Conservation (phyloP, 2,113 vertebrate genomes). For the Australoheros scitulus region DNA sequence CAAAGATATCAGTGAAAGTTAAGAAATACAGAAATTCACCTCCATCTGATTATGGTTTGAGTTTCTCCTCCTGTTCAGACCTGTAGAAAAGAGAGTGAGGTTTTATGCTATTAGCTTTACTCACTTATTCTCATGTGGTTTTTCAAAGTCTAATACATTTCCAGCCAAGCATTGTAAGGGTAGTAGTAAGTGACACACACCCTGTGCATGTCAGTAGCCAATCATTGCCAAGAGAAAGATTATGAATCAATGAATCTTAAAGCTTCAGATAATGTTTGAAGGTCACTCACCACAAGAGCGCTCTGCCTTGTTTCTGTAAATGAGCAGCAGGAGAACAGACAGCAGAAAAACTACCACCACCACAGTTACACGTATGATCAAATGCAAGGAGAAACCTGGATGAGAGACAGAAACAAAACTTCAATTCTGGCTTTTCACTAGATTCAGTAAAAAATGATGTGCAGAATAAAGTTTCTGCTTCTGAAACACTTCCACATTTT, state of each 20-base stretch:
- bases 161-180: fast-evolving
- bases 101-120: not conserved
- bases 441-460: too few species aligned
- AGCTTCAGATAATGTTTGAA: not conserved
- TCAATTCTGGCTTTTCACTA: too few species aligned
- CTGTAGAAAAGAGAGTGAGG: not conserved
- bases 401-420: not conserved
- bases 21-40: not conserved
- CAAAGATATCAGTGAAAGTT: fast-evolving
- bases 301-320: not conserved
- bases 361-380: not conserved
- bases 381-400: not conserved
- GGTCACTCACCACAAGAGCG: not conserved
- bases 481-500: too few species aligned
- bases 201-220: not conserved
- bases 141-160: fast-evolving
- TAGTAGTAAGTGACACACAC: not conserved
- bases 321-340: not conserved
- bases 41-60: not conserved
- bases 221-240: not conserved
- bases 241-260: not conserved
- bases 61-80: not conserved
- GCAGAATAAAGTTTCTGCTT: too few species aligned
- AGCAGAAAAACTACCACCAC: not conserved
- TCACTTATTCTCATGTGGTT: not conserved